Conservation (phyloP, 2,113 vertebrate genomes). For the Nibea albiflora region DNA sequence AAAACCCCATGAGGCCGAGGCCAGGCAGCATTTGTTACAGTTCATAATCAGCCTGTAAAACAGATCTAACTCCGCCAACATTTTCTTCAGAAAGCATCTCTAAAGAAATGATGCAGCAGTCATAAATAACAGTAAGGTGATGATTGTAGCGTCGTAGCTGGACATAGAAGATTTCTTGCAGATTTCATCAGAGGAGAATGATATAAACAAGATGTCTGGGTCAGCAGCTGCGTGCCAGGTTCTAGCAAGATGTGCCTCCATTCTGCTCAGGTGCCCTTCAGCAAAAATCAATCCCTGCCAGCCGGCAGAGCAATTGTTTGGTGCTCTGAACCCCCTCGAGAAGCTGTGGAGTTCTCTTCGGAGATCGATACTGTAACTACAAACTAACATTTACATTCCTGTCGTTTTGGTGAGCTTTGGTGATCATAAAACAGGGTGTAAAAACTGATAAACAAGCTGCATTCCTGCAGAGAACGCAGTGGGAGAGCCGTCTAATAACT, state of each 20-base stretch:
- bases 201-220: slow-evolving; percentile 7
- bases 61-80: not conserved
- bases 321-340: not conserved
- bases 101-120: not conserved
- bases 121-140: not conserved
- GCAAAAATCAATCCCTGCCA: slow-evolving; percentile 2
- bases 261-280: slow-evolving; percentile 4
- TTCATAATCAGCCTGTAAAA: slow-evolving; percentile 35
- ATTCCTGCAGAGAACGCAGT: slow-evolving; percentile 48
- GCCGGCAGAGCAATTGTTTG: not conserved
- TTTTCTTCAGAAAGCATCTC: not conserved
- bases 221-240: slow-evolving; percentile 15
- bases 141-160: not conserved
- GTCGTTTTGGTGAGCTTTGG: slow-evolving; percentile 4
- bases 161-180: not conserved
- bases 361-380: slow-evolving; percentile 19
- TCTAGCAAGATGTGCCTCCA: not conserved
- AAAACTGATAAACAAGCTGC: slow-evolving; percentile 47
- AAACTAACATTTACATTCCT: slow-evolving; percentile 44
- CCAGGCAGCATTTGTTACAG: slow-evolving; percentile 27
- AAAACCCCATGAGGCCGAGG: not conserved
- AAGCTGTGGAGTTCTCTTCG: not conserved
- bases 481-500: slow-evolving; percentile 44
- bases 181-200: slow-evolving; percentile 12
- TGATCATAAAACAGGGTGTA: slow-evolving; percentile 43